These are phyloP conservation scores for Sphenopsis melanotis DNA, from an alignment of 2,797 vertebrate genomes.

Conservation along the genomic window DNA sequence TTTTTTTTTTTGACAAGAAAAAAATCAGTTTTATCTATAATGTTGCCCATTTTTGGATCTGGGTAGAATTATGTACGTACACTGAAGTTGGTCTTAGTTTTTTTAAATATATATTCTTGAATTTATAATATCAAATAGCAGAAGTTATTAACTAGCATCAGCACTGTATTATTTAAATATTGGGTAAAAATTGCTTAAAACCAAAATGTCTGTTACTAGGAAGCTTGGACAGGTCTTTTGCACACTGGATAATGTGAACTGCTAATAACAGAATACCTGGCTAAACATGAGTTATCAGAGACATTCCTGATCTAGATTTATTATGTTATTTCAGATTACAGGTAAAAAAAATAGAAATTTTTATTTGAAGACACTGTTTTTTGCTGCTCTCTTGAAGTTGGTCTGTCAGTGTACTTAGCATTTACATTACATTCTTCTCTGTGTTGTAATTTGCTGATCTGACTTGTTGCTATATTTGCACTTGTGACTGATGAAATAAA, in stretches of 20 bases:
- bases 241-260: conserved; percentile 8
- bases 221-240: not conserved
- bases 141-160: not conserved
- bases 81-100: conserved; percentile 10
- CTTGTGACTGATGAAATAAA: conserved; percentile 55
- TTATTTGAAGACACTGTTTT: conserved; percentile 22
- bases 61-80: not conserved
- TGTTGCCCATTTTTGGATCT: not conserved
- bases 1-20: not conserved
- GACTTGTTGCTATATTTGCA: conserved; percentile 69
- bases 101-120: conserved; percentile 18
- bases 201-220: conserved; percentile 7
- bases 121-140: conserved; percentile 43
- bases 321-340: conserved; percentile 39
- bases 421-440: conserved; percentile 57
- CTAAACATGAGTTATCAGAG: not conserved
- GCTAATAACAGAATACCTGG: not conserved
- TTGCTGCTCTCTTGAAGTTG: conserved; percentile 43
- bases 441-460: conserved; percentile 70
- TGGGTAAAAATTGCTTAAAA: conserved; percentile 34
- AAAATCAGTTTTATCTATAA: not conserved
- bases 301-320: conserved; percentile 30
- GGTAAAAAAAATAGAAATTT: not conserved
- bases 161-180: conserved; percentile 32
- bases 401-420: conserved; percentile 50